Evolutionary conservation across 1,140 invertebrate species (phyloP).

Genomic region (Atta colombica): DNA sequence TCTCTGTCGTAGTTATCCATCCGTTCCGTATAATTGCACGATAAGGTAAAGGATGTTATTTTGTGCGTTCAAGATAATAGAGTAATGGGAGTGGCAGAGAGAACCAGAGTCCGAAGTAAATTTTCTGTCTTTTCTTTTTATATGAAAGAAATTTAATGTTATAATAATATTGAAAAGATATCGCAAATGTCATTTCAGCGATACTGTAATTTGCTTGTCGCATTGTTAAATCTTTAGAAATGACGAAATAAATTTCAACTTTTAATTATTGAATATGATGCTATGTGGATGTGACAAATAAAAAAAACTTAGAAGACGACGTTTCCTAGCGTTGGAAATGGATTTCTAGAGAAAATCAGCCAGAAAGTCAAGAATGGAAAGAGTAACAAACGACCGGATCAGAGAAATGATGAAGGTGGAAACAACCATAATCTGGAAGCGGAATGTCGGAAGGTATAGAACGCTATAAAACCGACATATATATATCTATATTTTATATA

Average conservation of each 20-base stretch:
- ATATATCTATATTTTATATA: too few relatives aligned
- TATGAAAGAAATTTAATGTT: neutral
- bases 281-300: too few relatives aligned
- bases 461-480: too few relatives aligned
- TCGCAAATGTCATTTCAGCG: neutral
- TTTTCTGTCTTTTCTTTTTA: neutral
- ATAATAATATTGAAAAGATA: neutral
- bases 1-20: conserved; percentile 3
- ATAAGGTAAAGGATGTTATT: neutral
- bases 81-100: neutral
- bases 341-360: too few relatives aligned
- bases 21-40: conserved; percentile 29
- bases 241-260: neutral
- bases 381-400: too few relatives aligned
- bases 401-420: too few relatives aligned
- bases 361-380: too few relatives aligned
- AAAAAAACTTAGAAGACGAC: too few relatives aligned
- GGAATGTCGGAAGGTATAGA: too few relatives aligned
- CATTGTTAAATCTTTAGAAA: neutral
- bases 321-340: too few relatives aligned
- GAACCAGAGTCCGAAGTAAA: neutral
- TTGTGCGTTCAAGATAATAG: neutral
- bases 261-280: neutral
- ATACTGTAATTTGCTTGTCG: neutral
- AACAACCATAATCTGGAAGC: too few relatives aligned